A percentile compares a stretch with the other conserved stretches of the same genome.
phyloP scores from a whole-genome alignment of 2,113 vertebrate genomes.

The Myiozetetes cayanensis region DNA sequence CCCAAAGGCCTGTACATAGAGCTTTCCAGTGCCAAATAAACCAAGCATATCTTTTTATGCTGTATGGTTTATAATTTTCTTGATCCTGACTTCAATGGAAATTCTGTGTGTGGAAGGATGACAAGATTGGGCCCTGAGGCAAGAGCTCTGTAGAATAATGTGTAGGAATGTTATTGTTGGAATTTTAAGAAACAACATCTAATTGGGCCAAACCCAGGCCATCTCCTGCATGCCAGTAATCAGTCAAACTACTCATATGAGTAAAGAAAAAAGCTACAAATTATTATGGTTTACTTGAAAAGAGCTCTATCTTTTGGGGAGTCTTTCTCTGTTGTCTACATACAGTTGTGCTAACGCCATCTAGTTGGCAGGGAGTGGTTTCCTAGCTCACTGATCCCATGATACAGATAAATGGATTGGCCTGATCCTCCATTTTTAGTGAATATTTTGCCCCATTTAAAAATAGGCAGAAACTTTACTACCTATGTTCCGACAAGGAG shows the following conservation, averaged over 20 bases:
- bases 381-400: background rate
- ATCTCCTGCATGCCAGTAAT: background rate
- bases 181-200: constrained; percentile 41
- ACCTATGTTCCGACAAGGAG: background rate
- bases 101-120: constrained; percentile 62
- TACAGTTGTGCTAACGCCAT: background rate
- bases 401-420: background rate
- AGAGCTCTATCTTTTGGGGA: background rate
- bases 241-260: background rate
- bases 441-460: background rate
- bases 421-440: background rate
- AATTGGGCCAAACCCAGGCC: constrained; percentile 29
- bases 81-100: constrained; percentile 70
- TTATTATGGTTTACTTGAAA: background rate
- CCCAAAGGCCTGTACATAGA: background rate
- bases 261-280: background rate
- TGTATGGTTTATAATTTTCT: constrained; percentile 62
- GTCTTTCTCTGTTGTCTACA: background rate
- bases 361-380: background rate
- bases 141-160: constrained; percentile 53
- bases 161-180: constrained; percentile 49
- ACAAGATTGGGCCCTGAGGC: constrained; percentile 64
- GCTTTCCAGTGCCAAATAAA: constrained; percentile 55
- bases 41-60: constrained; percentile 51
- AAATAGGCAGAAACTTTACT: background rate